phyloP scores from a whole-genome alignment of 2,797 vertebrate species.

The Sebastes matsubarae region DNA sequence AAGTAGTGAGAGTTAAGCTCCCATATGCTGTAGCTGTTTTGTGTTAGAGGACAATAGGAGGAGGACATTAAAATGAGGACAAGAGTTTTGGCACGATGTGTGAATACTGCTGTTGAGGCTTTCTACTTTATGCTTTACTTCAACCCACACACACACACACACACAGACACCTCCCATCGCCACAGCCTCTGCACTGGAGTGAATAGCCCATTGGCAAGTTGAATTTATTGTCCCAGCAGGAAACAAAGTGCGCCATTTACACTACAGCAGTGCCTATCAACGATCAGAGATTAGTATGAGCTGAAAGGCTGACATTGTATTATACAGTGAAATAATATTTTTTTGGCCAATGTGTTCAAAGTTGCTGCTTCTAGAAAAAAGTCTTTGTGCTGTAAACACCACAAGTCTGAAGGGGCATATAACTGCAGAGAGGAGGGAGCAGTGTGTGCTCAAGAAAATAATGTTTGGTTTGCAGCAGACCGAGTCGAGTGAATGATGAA shows the following conservation, averaged over 20 bases:
- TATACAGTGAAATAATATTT: neutral
- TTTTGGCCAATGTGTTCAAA: neutral
- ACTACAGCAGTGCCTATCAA: neutral
- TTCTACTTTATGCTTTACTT: conserved; percentile 42
- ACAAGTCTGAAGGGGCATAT: neutral
- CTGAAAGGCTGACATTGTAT: neutral
- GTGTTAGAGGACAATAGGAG: conserved; percentile 11
- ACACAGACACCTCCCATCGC: neutral
- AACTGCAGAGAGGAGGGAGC: neutral
- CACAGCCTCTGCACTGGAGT: conserved; percentile 26
- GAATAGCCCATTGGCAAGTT: conserved; percentile 47
- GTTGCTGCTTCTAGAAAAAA: neutral
- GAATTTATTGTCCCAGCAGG: conserved; percentile 44
- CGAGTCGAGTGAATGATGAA: conserved; percentile 29
- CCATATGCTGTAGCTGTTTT: conserved; percentile 1
- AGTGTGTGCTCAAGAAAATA: neutral
- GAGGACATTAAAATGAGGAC: conserved; percentile 45
- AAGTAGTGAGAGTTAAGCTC: neutral
- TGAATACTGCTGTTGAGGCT: conserved; percentile 57
- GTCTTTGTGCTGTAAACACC: neutral
- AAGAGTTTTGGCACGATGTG: conserved; percentile 47
- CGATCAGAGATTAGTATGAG: neutral
- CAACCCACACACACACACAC: conserved; percentile 13
- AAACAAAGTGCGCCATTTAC: conserved; percentile 33
- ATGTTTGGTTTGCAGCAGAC: conserved; percentile 24